Percentiles rank a stretch among this genome's conserved stretches.
These are phyloP conservation scores for Dexiosoma caninum DNA, from an alignment of 2,888 invertebrate genomes.

Conservation along the genomic window DNA sequence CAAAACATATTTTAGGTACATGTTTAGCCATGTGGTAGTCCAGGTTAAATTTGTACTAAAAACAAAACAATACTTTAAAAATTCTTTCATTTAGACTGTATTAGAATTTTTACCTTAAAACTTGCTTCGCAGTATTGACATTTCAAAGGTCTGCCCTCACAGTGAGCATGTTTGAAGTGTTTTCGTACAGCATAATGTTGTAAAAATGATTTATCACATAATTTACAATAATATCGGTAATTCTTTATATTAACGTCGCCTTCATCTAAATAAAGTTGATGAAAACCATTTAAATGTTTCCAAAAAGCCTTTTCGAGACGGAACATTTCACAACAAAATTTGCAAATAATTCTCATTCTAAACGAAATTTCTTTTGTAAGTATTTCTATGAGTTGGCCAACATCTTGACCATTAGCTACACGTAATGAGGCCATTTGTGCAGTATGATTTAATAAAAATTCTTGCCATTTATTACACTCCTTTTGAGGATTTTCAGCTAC, in stretches of 20 bases:
- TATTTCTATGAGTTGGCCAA: slow-evolving; percentile 25
- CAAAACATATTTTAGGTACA: slow-evolving; percentile 77
- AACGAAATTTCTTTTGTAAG: background rate
- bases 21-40: slow-evolving; percentile 83
- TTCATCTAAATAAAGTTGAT: background rate
- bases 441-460: background rate
- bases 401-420: background rate
- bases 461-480: background rate
- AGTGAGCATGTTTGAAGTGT: slow-evolving; percentile 87
- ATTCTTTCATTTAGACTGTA: background rate
- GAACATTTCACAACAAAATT: slow-evolving; percentile 18
- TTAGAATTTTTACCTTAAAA: slow-evolving; percentile 66
- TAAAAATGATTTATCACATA: slow-evolving; percentile 86
- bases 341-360: slow-evolving; percentile 32
- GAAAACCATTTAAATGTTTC: background rate
- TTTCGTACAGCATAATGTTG: slow-evolving; percentile 85
- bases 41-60: slow-evolving; percentile 62
- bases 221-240: slow-evolving; percentile 75
- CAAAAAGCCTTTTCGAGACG: slow-evolving; percentile 25
- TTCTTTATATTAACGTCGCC: background rate
- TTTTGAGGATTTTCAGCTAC: background rate
- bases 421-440: slow-evolving; percentile 33
- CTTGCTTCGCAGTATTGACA: slow-evolving; percentile 80
- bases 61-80: background rate
- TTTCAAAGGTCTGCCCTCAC: slow-evolving; percentile 82